phyloP scores from a whole-genome alignment of 2,888 invertebrate genomes.

The Cosmia trapezina region DNA sequence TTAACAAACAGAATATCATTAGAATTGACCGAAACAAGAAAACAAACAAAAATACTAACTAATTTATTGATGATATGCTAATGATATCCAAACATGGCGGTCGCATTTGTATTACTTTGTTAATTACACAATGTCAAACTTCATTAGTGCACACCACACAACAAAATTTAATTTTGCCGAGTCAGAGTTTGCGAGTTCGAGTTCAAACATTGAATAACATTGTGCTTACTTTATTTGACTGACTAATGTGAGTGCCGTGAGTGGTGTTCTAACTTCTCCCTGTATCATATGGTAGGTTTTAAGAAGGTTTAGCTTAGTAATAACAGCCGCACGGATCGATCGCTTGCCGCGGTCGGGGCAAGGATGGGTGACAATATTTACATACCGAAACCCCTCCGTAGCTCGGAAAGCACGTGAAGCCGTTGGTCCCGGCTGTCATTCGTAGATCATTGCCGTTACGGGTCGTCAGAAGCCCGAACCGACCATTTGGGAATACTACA shows the following conservation, averaged over 20 bases:
- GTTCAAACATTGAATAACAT: slow-evolving; percentile 47
- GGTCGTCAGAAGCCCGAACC: too few species aligned
- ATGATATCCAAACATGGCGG: slow-evolving; percentile 65
- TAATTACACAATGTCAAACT: slow-evolving; percentile 60
- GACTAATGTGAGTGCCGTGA: slow-evolving; percentile 17
- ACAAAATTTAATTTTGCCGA: slow-evolving; percentile 46
- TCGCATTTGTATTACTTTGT: slow-evolving; percentile 46
- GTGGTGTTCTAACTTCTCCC: neutral
- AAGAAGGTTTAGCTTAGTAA: neutral
- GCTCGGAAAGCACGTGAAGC: too few species aligned
- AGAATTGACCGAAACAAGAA: slow-evolving; percentile 9
- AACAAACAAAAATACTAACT: slow-evolving; percentile 24
- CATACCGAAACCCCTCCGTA: too few species aligned
- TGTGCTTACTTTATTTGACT: slow-evolving; percentile 44
- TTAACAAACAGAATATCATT: neutral
- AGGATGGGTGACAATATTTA: neutral
- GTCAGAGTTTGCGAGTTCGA: slow-evolving; percentile 36
- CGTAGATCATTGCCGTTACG: too few species aligned
- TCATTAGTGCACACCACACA: slow-evolving; percentile 53
- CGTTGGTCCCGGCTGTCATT: too few species aligned
- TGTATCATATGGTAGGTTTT: neutral
- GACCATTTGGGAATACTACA: too few species aligned
- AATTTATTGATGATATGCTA: slow-evolving; percentile 42
- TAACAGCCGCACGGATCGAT: neutral
- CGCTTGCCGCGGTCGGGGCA: neutral